phyloP scores from a whole-genome alignment of 2,888 invertebrate species.

The Leucophenga maculata region DNA sequence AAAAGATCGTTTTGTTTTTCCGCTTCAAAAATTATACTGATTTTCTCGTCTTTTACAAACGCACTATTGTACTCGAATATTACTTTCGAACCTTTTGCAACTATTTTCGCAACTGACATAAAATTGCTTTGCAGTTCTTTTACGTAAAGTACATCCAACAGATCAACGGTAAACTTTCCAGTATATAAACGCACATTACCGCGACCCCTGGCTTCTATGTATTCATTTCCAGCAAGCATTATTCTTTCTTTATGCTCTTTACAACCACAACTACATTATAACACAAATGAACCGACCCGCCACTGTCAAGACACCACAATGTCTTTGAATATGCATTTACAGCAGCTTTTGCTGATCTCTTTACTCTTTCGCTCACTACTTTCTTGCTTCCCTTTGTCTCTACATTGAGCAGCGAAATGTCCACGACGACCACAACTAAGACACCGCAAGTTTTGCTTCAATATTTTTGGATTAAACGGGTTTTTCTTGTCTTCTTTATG shows the following conservation, averaged over 20 bases:
- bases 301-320: slow-evolving; percentile 42
- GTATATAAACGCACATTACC: slow-evolving; percentile 17
- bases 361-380: slow-evolving; percentile 2
- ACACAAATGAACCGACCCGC: slow-evolving; percentile 41
- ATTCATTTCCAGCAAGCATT: slow-evolving; percentile 32
- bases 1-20: too few relatives aligned
- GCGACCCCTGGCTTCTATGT: slow-evolving; percentile 30
- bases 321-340: not conserved
- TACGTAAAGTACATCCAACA: too few relatives aligned
- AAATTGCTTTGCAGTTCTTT: too few relatives aligned
- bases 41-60: too few relatives aligned
- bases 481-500: not conserved
- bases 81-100: too few relatives aligned
- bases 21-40: slow-evolving; percentile 20
- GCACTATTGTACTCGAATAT: too few relatives aligned
- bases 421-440: slow-evolving; percentile 30
- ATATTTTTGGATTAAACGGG: too few relatives aligned
- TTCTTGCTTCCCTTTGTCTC: slow-evolving; percentile 14
- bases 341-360: too few relatives aligned
- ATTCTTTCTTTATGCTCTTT: slow-evolving; percentile 32
- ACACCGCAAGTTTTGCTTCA: slow-evolving; percentile 23
- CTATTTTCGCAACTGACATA: too few relatives aligned
- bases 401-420: slow-evolving; percentile 24
- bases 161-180: too few relatives aligned
- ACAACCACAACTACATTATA: slow-evolving; percentile 22